phyloP scores from a whole-genome alignment of 2,888 invertebrate species.

The Hypercompe scribonia region DNA sequence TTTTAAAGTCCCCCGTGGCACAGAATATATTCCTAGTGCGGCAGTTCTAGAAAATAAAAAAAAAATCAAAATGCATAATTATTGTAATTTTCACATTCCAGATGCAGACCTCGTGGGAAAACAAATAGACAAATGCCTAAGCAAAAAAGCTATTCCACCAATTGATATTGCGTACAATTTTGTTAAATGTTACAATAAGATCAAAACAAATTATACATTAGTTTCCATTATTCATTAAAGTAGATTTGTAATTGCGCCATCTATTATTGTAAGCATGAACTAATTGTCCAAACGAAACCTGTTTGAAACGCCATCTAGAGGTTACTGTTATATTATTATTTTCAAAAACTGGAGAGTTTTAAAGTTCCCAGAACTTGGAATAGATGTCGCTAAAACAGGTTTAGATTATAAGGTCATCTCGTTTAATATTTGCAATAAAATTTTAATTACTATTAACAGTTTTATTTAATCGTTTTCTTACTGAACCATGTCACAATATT shows the following conservation, averaged over 20 bases:
- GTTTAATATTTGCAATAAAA: neutral
- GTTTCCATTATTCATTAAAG: constrained; percentile 34
- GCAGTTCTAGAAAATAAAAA: neutral
- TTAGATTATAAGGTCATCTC: neutral
- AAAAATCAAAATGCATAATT: neutral
- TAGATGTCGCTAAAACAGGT: constrained; percentile 12
- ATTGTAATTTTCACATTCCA: constrained; percentile 46
- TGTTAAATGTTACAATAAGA: constrained; percentile 56
- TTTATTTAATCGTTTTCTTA: neutral
- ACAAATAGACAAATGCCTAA: constrained; percentile 61
- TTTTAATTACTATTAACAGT: neutral
- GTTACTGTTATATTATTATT: neutral
- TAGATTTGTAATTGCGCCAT: constrained; percentile 25
- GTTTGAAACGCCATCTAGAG: constrained; percentile 33
- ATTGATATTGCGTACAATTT: constrained; percentile 63
- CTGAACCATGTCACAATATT: no score
- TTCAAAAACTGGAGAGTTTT: neutral
- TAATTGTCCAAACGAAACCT: constrained; percentile 12
- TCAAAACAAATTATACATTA: constrained; percentile 25
- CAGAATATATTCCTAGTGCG: no score
- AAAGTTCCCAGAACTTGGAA: neutral
- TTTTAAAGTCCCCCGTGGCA: no score
- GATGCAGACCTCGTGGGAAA: constrained; percentile 51
- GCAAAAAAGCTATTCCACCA: constrained; percentile 43
- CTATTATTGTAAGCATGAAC: constrained; percentile 22